phyloP scores from a whole-genome alignment of 2,888 invertebrate genomes.

The Chironomus tentans region DNA sequence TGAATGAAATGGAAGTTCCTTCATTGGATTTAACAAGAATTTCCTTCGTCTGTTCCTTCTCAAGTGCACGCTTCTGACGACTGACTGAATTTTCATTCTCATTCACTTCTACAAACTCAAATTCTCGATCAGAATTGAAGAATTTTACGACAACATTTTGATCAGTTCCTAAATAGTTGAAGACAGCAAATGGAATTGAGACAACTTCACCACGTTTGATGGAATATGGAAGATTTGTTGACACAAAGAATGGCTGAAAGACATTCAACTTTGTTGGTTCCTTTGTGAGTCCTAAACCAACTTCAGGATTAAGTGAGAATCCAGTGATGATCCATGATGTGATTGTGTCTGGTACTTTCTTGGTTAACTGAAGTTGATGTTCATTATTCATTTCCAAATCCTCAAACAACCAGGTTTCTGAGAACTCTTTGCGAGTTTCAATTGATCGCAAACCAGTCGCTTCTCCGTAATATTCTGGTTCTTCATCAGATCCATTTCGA shows the following conservation, averaged over 20 bases:
- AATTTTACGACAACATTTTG: constrained; percentile 55
- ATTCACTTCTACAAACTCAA: constrained; percentile 25
- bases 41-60: constrained; percentile 62
- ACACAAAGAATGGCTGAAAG: constrained; percentile 65
- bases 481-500: too few relatives aligned
- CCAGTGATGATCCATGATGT: constrained; percentile 72
- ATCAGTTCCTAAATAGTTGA: constrained; percentile 61
- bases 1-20: constrained; percentile 61
- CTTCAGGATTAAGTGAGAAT: constrained; percentile 60
- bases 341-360: constrained; percentile 62
- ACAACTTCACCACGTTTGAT: constrained; percentile 68
- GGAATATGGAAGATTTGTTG: constrained; percentile 63
- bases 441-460: too few relatives aligned
- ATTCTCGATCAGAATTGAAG: constrained; percentile 49
- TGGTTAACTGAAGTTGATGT: constrained; percentile 38
- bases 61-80: constrained; percentile 41
- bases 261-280: constrained; percentile 51
- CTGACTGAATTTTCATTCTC: background rate
- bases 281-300: constrained; percentile 65
- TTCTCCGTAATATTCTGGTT: background rate
- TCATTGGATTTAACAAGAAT: constrained; percentile 57
- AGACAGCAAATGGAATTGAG: constrained; percentile 60
- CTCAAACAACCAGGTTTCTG: constrained; percentile 61
- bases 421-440: constrained; percentile 49
- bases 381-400: constrained; percentile 32